These are phyloP conservation scores for Tadarida brasiliensis DNA, from an alignment of 2,797 vertebrate genomes.

Conservation along the genomic window DNA sequence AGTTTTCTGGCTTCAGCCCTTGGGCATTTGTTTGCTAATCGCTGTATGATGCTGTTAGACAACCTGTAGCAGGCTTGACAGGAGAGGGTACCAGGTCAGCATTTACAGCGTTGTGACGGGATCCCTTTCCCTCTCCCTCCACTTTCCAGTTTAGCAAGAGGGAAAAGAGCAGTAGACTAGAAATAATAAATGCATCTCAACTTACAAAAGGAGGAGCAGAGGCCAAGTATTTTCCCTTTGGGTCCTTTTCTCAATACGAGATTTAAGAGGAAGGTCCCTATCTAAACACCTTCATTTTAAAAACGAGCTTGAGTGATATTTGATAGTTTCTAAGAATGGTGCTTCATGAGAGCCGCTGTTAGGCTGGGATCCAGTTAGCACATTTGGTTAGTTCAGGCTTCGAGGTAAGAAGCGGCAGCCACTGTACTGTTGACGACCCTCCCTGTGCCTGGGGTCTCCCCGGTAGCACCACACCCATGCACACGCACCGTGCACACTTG, in stretches of 20 bases:
- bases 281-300: neutral
- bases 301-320: neutral
- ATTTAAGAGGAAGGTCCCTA: neutral
- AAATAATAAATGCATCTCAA: neutral
- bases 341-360: neutral
- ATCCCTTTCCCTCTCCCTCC: neutral
- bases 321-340: neutral
- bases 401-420: neutral
- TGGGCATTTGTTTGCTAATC: neutral
- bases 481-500: accelerated
- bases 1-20: neutral
- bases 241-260: neutral
- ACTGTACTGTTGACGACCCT: neutral
- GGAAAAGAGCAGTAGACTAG: neutral
- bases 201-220: neutral
- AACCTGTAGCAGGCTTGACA: neutral
- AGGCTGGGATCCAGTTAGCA: neutral
- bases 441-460: neutral
- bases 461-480: accelerated
- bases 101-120: accelerated
- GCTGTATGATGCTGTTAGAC: neutral
- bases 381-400: neutral
- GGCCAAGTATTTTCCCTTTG: neutral
- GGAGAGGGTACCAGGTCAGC: neutral
- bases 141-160: neutral